Conservation (phyloP, 2,113 vertebrate species). For the Montifringilla adamsi region DNA sequence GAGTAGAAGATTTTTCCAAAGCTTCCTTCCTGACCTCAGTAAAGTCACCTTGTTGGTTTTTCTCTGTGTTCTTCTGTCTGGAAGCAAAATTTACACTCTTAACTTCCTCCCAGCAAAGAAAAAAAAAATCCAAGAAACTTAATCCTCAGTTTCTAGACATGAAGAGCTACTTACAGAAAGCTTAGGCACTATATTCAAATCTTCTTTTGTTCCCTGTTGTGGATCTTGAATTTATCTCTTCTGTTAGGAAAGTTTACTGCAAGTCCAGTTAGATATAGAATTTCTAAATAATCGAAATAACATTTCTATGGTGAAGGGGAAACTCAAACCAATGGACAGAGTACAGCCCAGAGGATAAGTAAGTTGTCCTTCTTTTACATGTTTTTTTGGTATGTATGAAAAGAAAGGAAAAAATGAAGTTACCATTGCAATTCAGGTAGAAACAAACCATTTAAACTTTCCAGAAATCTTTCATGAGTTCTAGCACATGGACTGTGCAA, state of each 20-base stretch:
- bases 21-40: fast-evolving
- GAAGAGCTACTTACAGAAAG: not conserved
- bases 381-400: not conserved
- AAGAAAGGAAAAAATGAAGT: not conserved
- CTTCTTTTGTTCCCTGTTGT: not conserved
- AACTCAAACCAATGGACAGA: not conserved
- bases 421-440: not conserved
- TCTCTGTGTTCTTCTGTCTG: not conserved
- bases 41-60: not conserved
- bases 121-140: not conserved
- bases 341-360: not conserved
- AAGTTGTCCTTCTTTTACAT: not conserved
- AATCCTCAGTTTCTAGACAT: not conserved
- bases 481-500: not conserved
- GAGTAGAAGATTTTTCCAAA: not conserved
- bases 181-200: not conserved
- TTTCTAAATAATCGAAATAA: not conserved
- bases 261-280: not conserved
- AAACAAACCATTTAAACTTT: not conserved
- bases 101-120: not conserved
- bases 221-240: not conserved
- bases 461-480: not conserved
- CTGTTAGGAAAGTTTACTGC: not conserved
- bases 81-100: not conserved
- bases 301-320: not conserved